A percentile compares a stretch with the other conserved stretches of the same genome.
phyloP scores from a whole-genome alignment of 2,888 invertebrate species.

The Leptarthrus brevirostris region DNA sequence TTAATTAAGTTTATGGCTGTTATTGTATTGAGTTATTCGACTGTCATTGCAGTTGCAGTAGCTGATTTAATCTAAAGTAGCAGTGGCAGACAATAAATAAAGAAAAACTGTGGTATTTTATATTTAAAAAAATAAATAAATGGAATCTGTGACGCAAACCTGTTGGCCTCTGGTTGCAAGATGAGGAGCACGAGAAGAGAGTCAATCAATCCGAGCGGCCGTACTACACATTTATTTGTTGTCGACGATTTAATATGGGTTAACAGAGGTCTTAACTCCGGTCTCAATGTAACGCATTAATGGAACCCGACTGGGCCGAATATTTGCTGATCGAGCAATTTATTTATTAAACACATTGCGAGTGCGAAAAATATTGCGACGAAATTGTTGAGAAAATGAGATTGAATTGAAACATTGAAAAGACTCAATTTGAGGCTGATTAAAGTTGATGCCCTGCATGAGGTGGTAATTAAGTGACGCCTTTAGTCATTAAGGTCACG shows the following conservation, averaged over 20 bases:
- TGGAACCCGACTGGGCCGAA: too few relatives aligned
- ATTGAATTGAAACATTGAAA: too few relatives aligned
- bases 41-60: neutral
- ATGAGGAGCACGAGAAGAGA: neutral
- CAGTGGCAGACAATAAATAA: neutral
- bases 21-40: slow-evolving; percentile 39
- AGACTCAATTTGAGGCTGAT: too few relatives aligned
- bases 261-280: neutral
- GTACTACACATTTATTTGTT: too few relatives aligned
- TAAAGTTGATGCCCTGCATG: too few relatives aligned
- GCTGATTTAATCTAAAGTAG: neutral
- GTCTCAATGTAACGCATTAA: neutral
- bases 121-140: neutral
- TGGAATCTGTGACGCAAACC: slow-evolving; percentile 6
- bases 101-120: neutral
- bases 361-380: too few relatives aligned
- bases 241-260: neutral
- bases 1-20: slow-evolving; percentile 37
- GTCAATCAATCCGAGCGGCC: too few relatives aligned
- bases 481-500: too few relatives aligned
- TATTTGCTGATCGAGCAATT: too few relatives aligned
- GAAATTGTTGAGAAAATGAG: too few relatives aligned
- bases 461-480: too few relatives aligned
- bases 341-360: too few relatives aligned
- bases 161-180: slow-evolving; percentile 15